Evolutionary conservation across 2,888 invertebrate species (phyloP).

Genomic region (Tetheella fluctuosa): DNA sequence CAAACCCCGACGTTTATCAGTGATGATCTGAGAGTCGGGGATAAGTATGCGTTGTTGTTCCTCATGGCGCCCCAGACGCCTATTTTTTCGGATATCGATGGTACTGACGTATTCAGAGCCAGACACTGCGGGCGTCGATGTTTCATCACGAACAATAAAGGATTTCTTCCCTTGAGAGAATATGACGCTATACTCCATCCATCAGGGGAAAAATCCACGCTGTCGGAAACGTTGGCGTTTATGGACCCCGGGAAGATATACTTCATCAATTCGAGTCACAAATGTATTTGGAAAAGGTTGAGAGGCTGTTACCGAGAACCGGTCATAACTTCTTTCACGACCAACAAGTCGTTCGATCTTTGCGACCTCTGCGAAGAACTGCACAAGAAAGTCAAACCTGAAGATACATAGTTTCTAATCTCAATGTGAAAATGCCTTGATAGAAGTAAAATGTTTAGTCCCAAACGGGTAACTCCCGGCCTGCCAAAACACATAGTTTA

Average conservation of each 20-base stretch:
- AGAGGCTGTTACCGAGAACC: constrained; percentile 48
- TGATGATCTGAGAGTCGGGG: constrained; percentile 53
- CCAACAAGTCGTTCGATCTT: constrained; percentile 36
- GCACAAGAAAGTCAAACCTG: constrained; percentile 21
- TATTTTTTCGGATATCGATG: constrained; percentile 52
- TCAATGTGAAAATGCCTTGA: constrained; percentile 7
- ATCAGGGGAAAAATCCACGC: constrained; percentile 34
- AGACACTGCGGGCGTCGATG: constrained; percentile 51
- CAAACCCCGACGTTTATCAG: constrained; percentile 47
- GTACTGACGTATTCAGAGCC: constrained; percentile 50
- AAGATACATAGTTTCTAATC: background rate
- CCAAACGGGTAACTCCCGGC: background rate
- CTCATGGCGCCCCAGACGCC: constrained; percentile 45
- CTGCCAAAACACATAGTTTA: constrained; percentile 1
- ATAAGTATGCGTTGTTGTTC: constrained; percentile 56
- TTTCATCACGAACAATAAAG: constrained; percentile 63
- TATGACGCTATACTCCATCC: constrained; percentile 62
- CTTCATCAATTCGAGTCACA: constrained; percentile 41
- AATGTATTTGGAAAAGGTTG: constrained; percentile 53
- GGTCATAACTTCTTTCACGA: constrained; percentile 45
- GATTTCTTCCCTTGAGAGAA: constrained; percentile 57
- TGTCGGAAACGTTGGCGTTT: constrained; percentile 39
- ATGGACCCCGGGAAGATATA: constrained; percentile 55
- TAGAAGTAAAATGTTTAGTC: background rate
- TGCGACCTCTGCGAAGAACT: constrained; percentile 46